Evolutionary conservation across 2,888 invertebrate genomes (phyloP).

Genomic region (Subacronicta megacephala): DNA sequence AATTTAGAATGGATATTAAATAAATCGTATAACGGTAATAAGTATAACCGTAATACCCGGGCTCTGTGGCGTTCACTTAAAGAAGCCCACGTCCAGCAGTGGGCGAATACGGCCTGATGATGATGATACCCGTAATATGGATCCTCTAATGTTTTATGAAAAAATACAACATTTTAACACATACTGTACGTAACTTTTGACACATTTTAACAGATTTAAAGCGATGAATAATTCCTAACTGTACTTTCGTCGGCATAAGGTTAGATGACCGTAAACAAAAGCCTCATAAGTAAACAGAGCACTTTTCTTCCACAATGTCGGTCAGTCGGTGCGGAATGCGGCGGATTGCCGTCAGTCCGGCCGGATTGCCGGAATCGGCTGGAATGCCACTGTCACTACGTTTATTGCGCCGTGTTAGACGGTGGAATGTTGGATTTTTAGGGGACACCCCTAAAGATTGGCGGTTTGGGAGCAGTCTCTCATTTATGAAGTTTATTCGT

Average conservation of each 20-base stretch:
- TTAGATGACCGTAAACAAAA: slow-evolving; percentile 24
- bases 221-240: background rate
- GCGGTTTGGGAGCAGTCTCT: slow-evolving; percentile 40
- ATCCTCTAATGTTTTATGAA: too few relatives aligned
- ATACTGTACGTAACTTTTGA: too few relatives aligned
- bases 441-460: slow-evolving; percentile 48
- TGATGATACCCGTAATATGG: too few relatives aligned
- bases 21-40: too few relatives aligned
- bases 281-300: slow-evolving; percentile 51
- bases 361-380: slow-evolving; percentile 77
- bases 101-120: too few relatives aligned
- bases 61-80: too few relatives aligned
- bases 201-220: too few relatives aligned
- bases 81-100: too few relatives aligned
- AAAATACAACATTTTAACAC: too few relatives aligned
- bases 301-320: slow-evolving; percentile 51
- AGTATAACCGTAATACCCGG: too few relatives aligned
- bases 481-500: slow-evolving; percentile 37
- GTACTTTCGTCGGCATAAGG: background rate
- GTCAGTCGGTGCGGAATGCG: slow-evolving; percentile 71
- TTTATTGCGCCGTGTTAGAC: slow-evolving; percentile 85
- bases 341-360: slow-evolving; percentile 77
- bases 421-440: slow-evolving; percentile 81
- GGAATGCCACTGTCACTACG: slow-evolving; percentile 86
- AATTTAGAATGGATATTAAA: too few relatives aligned